Base-by-base conservation (phyloP, 1,140 invertebrate genomes). In the Planococcus citri region DNA sequence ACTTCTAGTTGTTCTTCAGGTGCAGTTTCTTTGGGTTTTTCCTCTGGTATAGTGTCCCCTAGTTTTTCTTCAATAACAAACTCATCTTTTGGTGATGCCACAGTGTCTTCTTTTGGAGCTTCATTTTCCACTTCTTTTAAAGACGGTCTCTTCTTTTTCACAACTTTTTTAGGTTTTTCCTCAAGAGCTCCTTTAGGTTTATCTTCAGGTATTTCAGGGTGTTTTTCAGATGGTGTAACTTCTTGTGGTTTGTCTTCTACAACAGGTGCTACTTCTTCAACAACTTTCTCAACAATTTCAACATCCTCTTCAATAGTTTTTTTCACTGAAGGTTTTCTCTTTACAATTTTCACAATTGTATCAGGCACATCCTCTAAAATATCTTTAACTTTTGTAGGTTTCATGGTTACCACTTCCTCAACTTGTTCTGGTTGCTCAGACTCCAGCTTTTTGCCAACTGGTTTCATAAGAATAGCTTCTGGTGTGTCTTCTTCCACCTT, bases 21-120 rank as follows among this genome's bases (percentile, higher is more conserved):
- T 60, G 17, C 8, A 60, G 73, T 69, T 69, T 78, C 76, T 69
- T 79, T 78, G 4, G 76, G 73, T 70, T 76, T 75, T 6, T 73
- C 70, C 58, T 78, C 70, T 0, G 74, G 73, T 27, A 75, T 74
- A 20, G 75, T 70, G 72, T 74, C 70, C 20, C 27, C 61, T 27
- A 67, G 73, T 68, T 74, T 70, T 29, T 17, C 22, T 41, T 73
- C 71, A 41, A 71, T 72, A 33, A 71, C 70, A 9, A 70, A 69
- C 38, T n/a, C n/a, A n/a, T 70, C 74, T 70, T 70, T 72, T 57
- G 68, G 73, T 41, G n/a, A n/a, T n/a, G n/a, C n/a, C n/a, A n/a
- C n/a, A n/a, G n/a, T n/a, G n/a, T n/a, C n/a, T n/a, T n/a, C n/a
- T n/a, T n/a, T n/a, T n/a, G n/a, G n/a, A n/a, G n/a, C n/a, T n/a